Conservation (phyloP, 2,113 vertebrate genomes). For the Struthidea cinerea region DNA sequence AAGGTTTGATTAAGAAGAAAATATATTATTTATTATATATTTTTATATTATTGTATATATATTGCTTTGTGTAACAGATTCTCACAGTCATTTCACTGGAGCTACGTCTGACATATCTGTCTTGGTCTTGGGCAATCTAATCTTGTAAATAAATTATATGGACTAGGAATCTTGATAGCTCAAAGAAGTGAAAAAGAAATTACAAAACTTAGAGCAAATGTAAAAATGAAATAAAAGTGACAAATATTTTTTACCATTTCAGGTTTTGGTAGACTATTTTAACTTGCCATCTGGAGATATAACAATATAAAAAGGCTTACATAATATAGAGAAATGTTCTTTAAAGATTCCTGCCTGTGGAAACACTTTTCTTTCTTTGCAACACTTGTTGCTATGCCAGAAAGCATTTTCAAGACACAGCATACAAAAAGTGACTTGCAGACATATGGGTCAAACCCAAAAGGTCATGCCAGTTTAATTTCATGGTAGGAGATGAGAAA, state of each 20-base stretch:
- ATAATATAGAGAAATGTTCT: background rate
- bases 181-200: background rate
- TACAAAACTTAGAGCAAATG: background rate
- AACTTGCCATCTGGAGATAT: background rate
- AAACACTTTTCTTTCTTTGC: background rate
- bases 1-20: background rate
- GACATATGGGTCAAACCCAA: background rate
- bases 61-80: background rate
- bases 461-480: conserved; percentile 28
- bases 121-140: background rate
- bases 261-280: background rate
- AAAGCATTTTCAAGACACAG: background rate
- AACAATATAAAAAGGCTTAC: background rate
- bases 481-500: background rate
- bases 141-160: background rate
- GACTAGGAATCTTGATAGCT: background rate
- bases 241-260: background rate
- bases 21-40: no score
- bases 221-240: background rate
- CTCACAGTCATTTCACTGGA: background rate
- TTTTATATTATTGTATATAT: no score
- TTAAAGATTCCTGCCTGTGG: background rate
- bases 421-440: background rate
- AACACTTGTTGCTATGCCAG: background rate
- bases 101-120: background rate